Evolutionary conservation across 2,113 vertebrate genomes (phyloP), one percentile per base, ranked within the genome.

Genomic region (Entelurus aequoreus): DNA sequence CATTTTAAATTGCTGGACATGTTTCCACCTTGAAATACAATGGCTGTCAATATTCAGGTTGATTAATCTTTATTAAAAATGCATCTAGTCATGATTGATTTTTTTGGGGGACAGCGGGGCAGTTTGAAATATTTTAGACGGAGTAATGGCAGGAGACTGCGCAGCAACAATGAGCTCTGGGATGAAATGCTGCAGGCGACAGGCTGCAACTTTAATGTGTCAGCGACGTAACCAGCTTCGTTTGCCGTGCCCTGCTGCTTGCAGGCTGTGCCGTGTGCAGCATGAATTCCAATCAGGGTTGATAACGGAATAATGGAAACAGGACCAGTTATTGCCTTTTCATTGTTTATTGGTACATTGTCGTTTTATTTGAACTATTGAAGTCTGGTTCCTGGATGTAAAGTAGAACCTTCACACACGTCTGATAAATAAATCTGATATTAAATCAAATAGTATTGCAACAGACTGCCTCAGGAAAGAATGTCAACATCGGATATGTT

Each of bases 141-240:
- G 16, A 57, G 42, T 56, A 57, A 57, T 57, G 38, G 55, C 55
- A 57, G 19, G 44, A 57, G 37, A 57, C 42, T 44, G 55, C 42
- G 19, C 55, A 44, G n/a, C 38, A 57, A 57, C 55, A 57, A 57
- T 44, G 55, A 57, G 55, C 55, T 57, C 38, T 40, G 21, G 44
- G 55, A 57, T 44, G n/a, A 57, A 57, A n/a, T 57, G 55, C 55
- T 57, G 38, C 55, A 21, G 55, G 55, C 55, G 55, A 57, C 55
- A 57, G 55, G 19, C 55, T 57, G 55, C 55, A 57, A 57, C 38
- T 57, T 57, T 57, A 57, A 57, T 57, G 55, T 57, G 55, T 57
- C 55, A 57, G 55, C 38, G 55, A 57, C 38, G 55, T 57, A 57
- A 57, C 55, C 38, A 57, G 55, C 55, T 57, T 57, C 11, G 38